Conservation (phyloP, 2,888 invertebrate genomes). For the Dugesia japonica region DNA sequence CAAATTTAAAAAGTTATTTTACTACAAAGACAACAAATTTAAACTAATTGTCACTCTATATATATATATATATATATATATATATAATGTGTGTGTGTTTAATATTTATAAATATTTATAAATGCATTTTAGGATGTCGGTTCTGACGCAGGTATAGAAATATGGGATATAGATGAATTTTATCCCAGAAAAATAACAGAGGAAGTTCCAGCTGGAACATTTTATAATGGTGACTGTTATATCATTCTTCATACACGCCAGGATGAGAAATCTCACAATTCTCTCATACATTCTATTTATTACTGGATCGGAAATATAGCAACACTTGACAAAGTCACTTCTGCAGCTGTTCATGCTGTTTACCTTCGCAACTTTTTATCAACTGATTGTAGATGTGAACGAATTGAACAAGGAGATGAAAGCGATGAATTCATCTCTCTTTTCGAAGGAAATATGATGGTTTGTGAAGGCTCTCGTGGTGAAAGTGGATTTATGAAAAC, state of each 20-base stretch:
- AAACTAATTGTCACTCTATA: too few relatives aligned
- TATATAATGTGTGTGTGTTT: too few relatives aligned
- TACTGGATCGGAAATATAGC: slow-evolving; percentile 96
- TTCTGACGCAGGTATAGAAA: slow-evolving; percentile 42
- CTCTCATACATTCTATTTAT: slow-evolving; percentile 80
- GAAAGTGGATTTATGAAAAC: slow-evolving; percentile 89
- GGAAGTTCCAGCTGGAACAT: slow-evolving; percentile 60
- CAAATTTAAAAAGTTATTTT: too few relatives aligned
- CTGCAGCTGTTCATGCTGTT: slow-evolving; percentile 93
- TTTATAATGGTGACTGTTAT: slow-evolving; percentile 97
- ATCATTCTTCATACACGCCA: slow-evolving; percentile 73
- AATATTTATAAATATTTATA: too few relatives aligned
- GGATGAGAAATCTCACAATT: slow-evolving; percentile 59
- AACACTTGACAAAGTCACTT: slow-evolving; percentile 81
- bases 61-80: too few relatives aligned
- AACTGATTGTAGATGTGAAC: slow-evolving; percentile 73
- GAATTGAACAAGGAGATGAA: slow-evolving; percentile 92
- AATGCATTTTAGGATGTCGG: slow-evolving; percentile 24
- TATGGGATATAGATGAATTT: slow-evolving; percentile 36
- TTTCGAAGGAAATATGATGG: slow-evolving; percentile 26
- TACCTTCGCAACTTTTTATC: slow-evolving; percentile 86
- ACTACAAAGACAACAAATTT: too few relatives aligned
- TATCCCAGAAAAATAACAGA: slow-evolving; percentile 34
- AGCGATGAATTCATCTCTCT: slow-evolving; percentile 64
- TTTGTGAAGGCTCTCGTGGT: slow-evolving; percentile 85